Base-by-base conservation (phyloP, 2,113 vertebrate species). In the Apteryx owenii region DNA sequence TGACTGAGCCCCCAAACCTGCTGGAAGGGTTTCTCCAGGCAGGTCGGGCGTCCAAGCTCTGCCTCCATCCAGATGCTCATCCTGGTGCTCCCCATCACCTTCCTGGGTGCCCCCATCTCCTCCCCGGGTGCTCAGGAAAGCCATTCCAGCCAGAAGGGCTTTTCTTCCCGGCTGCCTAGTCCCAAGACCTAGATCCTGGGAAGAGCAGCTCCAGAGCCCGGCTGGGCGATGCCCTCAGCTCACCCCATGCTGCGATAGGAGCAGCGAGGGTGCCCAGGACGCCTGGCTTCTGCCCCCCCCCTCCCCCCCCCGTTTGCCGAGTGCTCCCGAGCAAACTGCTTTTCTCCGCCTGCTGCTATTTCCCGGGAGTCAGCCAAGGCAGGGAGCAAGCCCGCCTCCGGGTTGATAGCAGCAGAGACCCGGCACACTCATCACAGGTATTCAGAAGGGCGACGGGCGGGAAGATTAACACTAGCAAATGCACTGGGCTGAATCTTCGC, bases 121-220 rank as follows among this genome's bases (percentile, higher is more conserved):
- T 31, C 29, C 46, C 56, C 31, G 56, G 56, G 28, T 18, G 56
- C 56, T 58, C 17, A 19, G 56, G 29, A 31, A 19, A 2, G 9
- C 56, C 17, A 9, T 48, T 19, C 46, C 17, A 6, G 46, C 46
- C 46, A 48, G 46, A 19, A 48, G 56, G 56, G 12, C 20, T 17
- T 50, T 36, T 23, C 15, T 72, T 36, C 53, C 40, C 46, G 33
- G 46, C 76, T 50, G 33, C 48, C 51, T 22, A 10, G 29, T 78
- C 53, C 82, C 71, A 38, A 83, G 7, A 50, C 6, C 33, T 3
- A 4, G 33, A 20, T 73, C 36, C n/a, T 1, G 2, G 64, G 51
- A 78, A 75, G 18, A 84, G 23, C 72, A 40, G 2, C 7, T 9
- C 26, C 3, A 21, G 46, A 69, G 23, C 25, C 50, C 0, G 0